Evolutionary conservation across 2,797 vertebrate species (phyloP).

Genomic region (Pipistrellus kuhlii): DNA sequence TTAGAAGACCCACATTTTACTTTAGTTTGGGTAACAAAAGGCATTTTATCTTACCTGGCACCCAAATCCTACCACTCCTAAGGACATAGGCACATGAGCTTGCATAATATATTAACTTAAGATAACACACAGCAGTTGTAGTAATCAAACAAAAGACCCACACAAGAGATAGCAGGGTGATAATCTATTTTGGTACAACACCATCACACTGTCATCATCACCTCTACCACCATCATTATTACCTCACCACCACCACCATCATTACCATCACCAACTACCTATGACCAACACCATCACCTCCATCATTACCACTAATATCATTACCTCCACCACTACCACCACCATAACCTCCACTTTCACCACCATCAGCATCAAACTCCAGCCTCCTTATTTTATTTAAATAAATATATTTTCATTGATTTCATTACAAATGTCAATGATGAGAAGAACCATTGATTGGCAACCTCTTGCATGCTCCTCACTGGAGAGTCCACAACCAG

Average conservation of each 20-base stretch:
- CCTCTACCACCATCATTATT: background rate
- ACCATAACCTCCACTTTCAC: background rate
- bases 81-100: background rate
- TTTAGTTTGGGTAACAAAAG: background rate
- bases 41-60: background rate
- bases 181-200: background rate
- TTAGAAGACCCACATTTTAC: background rate
- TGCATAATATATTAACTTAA: background rate
- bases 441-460: too few species aligned
- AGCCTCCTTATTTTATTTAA: background rate
- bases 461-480: too few species aligned
- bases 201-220: background rate
- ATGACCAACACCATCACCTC: too few species aligned
- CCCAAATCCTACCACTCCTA: background rate
- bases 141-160: background rate
- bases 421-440: too few species aligned
- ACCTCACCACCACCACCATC: background rate
- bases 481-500: too few species aligned
- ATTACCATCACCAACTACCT: background rate
- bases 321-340: background rate
- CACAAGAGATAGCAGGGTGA: fast-evolving
- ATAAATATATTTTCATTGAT: too few species aligned
- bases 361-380: background rate
- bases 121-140: background rate
- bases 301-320: background rate